phyloP scores from a whole-genome alignment of 2,797 vertebrate species.

The Peromyscus nudipes region DNA sequence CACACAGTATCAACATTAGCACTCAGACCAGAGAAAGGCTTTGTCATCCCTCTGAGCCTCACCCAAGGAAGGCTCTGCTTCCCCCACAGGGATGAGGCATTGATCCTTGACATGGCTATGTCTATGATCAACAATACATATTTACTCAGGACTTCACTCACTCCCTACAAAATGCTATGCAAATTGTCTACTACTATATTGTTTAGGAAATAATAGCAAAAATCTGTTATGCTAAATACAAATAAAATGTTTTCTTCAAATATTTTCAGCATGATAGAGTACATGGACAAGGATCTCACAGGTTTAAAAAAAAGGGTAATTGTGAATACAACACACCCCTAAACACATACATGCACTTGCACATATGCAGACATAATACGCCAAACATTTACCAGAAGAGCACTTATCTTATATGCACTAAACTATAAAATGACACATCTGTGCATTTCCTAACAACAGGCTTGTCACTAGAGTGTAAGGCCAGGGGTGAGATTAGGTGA shows the following conservation, averaged over 20 bases:
- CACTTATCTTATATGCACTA: background rate
- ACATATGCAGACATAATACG: background rate
- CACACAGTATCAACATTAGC: background rate
- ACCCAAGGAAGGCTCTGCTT: background rate
- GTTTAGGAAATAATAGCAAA: background rate
- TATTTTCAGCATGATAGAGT: background rate
- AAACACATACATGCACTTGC: background rate
- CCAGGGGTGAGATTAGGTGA: background rate
- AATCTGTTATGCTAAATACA: background rate
- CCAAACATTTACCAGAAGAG: background rate
- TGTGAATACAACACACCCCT: background rate
- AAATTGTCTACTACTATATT: background rate
- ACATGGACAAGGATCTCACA: background rate
- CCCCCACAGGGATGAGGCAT: background rate
- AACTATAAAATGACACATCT: background rate
- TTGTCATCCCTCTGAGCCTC: background rate
- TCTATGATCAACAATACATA: background rate
- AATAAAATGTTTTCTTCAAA: background rate
- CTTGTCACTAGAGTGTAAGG: background rate
- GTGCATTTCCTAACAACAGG: background rate
- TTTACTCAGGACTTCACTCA: background rate
- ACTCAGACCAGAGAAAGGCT: background rate
- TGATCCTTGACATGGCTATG: background rate
- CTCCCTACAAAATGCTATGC: background rate
- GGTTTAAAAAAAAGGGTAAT: background rate